Conservation (phyloP, 2,113 vertebrate species). For the Carlito syrichta region DNA sequence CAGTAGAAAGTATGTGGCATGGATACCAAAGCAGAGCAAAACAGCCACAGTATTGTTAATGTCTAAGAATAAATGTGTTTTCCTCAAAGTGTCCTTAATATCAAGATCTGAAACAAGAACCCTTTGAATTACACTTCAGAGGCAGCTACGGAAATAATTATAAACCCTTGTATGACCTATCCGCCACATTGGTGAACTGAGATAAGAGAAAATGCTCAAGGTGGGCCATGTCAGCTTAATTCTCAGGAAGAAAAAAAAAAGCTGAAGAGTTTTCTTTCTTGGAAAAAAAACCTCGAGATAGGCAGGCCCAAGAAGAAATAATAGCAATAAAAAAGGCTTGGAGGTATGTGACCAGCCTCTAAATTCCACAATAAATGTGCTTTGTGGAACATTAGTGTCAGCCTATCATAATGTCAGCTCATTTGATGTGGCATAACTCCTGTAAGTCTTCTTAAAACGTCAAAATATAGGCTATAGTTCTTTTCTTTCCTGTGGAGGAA, state of each 20-base stretch:
- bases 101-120: conserved; percentile 4
- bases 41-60: background rate
- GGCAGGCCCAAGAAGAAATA: conserved; percentile 56
- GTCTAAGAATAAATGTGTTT: conserved; percentile 11
- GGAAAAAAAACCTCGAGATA: conserved; percentile 62
- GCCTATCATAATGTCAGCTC: conserved; percentile 59
- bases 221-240: conserved; percentile 52
- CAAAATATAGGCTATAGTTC: conserved; percentile 58
- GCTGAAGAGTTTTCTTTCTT: conserved; percentile 33
- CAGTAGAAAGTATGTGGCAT: background rate
- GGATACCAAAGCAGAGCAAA: background rate
- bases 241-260: conserved; percentile 63
- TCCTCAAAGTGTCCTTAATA: conserved; percentile 1
- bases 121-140: conserved; percentile 38
- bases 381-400: conserved; percentile 74
- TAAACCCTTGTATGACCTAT: conserved; percentile 28
- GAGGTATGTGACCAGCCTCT: conserved; percentile 67
- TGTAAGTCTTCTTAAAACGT: conserved; percentile 66
- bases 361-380: conserved; percentile 70
- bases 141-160: conserved; percentile 28
- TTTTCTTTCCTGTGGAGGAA: conserved; percentile 60
- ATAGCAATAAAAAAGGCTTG: conserved; percentile 61
- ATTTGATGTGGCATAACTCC: conserved; percentile 54
- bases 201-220: conserved; percentile 26
- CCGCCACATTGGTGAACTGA: background rate